phyloP scores from a whole-genome alignment of 2,888 invertebrate genomes.

The Cancer borealis region DNA sequence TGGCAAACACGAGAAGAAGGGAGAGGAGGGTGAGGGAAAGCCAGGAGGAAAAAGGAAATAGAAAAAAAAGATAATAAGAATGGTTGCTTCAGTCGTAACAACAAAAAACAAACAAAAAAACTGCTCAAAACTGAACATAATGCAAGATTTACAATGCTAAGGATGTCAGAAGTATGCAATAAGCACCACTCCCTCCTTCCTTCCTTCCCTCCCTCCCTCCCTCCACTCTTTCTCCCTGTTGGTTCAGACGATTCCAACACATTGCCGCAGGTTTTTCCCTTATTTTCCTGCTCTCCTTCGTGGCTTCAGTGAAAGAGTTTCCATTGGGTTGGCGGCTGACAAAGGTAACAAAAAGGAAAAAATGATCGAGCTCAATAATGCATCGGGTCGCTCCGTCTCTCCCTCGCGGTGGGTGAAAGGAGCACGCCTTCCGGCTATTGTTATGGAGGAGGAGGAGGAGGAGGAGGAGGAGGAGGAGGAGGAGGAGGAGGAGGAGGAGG shows the following conservation, averaged over 20 bases:
- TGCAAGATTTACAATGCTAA: neutral
- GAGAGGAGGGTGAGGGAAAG: neutral
- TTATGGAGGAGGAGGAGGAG: constrained; percentile 24
- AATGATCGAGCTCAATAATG: constrained; percentile 62
- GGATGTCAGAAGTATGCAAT: neutral
- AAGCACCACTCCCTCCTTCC: neutral
- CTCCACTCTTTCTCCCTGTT: constrained; percentile 35
- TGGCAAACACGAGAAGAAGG: neutral
- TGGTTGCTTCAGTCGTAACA: neutral
- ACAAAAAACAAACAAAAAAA: neutral
- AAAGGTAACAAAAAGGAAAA: constrained; percentile 56
- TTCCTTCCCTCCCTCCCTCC: neutral
- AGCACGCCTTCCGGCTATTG: constrained; percentile 36
- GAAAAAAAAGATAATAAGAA: neutral
- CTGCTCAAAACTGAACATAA: neutral
- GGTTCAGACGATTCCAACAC: constrained; percentile 62
- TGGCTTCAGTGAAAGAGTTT: constrained; percentile 42
- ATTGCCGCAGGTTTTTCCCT: constrained; percentile 60
- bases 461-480: constrained; percentile 23
- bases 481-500: constrained; percentile 10
- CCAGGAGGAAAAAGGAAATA: neutral
- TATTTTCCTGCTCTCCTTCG: neutral
- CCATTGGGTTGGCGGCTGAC: constrained; percentile 58
- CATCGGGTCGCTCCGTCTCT: neutral
- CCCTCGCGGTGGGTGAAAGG: constrained; percentile 11